phyloP scores from a whole-genome alignment of 2,888 invertebrate species.

The Hoplodrina ambigua region DNA sequence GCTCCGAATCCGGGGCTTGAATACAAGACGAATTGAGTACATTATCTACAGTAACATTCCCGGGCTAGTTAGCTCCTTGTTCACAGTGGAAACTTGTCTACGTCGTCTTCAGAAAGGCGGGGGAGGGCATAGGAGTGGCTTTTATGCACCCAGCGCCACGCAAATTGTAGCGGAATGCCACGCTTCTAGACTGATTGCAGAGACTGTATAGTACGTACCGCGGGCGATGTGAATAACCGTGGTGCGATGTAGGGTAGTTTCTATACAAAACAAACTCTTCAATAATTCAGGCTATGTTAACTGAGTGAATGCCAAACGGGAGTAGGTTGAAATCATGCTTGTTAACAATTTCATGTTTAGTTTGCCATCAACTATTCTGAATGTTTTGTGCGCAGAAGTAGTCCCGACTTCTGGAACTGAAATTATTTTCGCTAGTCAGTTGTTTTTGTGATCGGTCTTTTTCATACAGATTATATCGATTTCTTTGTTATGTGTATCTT shows the following conservation, averaged over 20 bases:
- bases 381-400: neutral
- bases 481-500: slow-evolving; percentile 35
- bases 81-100: slow-evolving; percentile 78
- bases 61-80: slow-evolving; percentile 80
- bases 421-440: neutral
- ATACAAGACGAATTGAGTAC: slow-evolving; percentile 81
- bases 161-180: slow-evolving; percentile 77
- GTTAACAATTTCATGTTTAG: slow-evolving; percentile 28
- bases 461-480: slow-evolving; percentile 5
- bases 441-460: neutral
- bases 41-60: slow-evolving; percentile 79
- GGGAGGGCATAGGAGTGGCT: slow-evolving; percentile 70
- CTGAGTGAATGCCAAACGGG: slow-evolving; percentile 38
- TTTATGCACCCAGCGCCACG: slow-evolving; percentile 77
- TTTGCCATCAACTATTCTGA: slow-evolving; percentile 16
- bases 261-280: slow-evolving; percentile 63
- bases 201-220: slow-evolving; percentile 60
- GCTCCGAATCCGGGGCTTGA: slow-evolving; percentile 69
- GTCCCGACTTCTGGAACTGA: too few species aligned
- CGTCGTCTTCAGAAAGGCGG: slow-evolving; percentile 75
- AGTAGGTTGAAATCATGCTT: slow-evolving; percentile 24
- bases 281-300: slow-evolving; percentile 54
- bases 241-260: slow-evolving; percentile 61
- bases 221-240: slow-evolving; percentile 63
- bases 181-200: slow-evolving; percentile 78